Evolutionary conservation across 2,113 vertebrate genomes (phyloP), one percentile per base, ranked within the genome.

Genomic region (Eurypyga helias): DNA sequence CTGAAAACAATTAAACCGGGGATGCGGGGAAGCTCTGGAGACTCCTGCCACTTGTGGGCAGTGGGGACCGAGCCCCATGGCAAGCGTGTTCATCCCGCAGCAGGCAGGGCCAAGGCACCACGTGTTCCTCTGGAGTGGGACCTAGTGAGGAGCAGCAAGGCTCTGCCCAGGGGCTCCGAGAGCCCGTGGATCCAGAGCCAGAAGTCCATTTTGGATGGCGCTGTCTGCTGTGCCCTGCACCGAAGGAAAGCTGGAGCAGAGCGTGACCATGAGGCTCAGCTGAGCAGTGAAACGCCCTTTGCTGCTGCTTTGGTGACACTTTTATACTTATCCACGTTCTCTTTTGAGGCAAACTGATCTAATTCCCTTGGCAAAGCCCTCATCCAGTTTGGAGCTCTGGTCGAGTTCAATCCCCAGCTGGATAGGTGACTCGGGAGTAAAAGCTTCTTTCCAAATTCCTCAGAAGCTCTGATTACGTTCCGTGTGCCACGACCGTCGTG

Each of bases 61-160:
- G 31, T 2, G 20, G 62, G 58, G 66, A 69, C 62, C 9, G 36
- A 83, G 9, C 13, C 58, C 66, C 1, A 0, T 9, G 65, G 17
- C 13, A 11, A 58, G 20, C 11, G 1, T 0, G 10, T 61, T n/a
- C 8, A 5, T 11, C 19, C 51, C 9, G 6, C 33, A 2, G n/a
- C 20, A 2, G 11, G 20, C 51, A 28, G 90, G 46, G n/a, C 3
- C 2, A 9, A 52, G 33, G 48, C 72, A 6, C 17, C 25, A 0
- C 3, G 9, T 6, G 26, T 36, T n/a, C 5, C 25, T 2, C 24
- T 16, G n/a, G 67, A 24, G 28, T 4, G 67, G 70, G 33, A 28
- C 10, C 8, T 1, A 36, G 29, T 5, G n/a, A 34, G 70, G 33
- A 45, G 48, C 33, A 31, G 15, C 9, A 17, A 5, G 33, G 60